Evolutionary conservation across 37 sponge, comb jelly and placozoan species (phyloP).

Genomic region (Aplysina aerophoba): DNA sequence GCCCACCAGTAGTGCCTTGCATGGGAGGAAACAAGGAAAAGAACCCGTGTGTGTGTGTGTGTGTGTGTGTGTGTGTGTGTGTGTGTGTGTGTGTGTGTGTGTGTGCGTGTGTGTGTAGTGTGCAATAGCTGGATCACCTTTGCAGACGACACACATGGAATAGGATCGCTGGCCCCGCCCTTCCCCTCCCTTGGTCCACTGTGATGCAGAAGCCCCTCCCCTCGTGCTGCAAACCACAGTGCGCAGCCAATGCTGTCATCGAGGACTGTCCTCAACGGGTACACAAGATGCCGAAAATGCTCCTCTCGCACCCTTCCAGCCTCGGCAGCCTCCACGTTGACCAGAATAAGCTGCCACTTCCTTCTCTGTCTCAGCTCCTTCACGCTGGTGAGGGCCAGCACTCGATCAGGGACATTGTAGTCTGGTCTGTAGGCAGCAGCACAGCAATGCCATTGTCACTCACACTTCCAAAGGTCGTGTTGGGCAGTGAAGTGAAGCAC

Average conservation of each 20-base stretch:
- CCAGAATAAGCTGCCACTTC: constrained; percentile 88
- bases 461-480: neutral
- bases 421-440: neutral
- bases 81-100: constrained; percentile 34
- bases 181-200: neutral
- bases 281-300: constrained; percentile 76
- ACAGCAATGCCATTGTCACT: neutral
- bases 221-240: constrained; percentile 96
- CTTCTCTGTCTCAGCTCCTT: constrained; percentile 80
- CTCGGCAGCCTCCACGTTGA: constrained; percentile 41
- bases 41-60: neutral
- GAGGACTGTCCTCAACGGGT: constrained; percentile 89
- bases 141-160: neutral
- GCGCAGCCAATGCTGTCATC: constrained; percentile 99
- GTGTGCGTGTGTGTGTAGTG: constrained; percentile 29
- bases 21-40: too few relatives aligned
- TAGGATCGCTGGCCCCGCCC: neutral
- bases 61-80: neutral
- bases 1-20: constrained; percentile 66
- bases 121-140: neutral
- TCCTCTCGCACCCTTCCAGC: constrained; percentile 39
- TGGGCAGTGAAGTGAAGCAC: neutral
- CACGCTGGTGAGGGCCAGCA: constrained; percentile 64
- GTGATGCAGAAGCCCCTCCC: constrained; percentile 61
- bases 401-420: constrained; percentile 90